Evolutionary conservation across 1,140 invertebrate genomes (phyloP).

Genomic region (Bombus polaris): DNA sequence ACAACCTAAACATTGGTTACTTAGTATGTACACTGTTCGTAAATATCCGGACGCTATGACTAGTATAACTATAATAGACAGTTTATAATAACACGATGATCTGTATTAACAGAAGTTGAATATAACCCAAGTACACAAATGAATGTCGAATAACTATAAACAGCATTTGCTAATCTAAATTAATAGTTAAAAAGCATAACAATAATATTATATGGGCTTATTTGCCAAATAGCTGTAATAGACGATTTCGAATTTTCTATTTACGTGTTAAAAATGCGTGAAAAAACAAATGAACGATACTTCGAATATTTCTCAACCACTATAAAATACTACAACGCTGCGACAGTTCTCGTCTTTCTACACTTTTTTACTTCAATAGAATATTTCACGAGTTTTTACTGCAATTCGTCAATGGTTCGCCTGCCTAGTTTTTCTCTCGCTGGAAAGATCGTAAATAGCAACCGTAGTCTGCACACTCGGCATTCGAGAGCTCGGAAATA

Average conservation of each 20-base stretch:
- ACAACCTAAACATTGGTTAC: background rate
- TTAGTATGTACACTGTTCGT: background rate
- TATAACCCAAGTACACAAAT: background rate
- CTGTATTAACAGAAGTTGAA: background rate
- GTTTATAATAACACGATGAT: background rate
- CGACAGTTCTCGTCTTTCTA: background rate
- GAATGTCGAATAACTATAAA: no score
- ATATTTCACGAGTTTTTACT: background rate
- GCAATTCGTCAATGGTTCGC: background rate
- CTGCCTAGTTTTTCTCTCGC: background rate
- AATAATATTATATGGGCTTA: no score
- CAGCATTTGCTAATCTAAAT: no score
- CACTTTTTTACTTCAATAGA: background rate
- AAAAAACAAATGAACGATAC: no score
- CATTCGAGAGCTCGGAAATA: background rate
- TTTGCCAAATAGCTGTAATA: no score
- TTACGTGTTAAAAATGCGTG: no score
- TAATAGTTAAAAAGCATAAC: no score
- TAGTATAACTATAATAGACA: background rate
- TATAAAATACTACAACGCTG: background rate
- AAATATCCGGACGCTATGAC: background rate
- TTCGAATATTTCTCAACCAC: background rate
- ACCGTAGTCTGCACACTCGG: background rate
- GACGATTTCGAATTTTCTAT: no score
- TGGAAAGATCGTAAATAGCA: background rate